Evolutionary conservation across 2,113 vertebrate genomes (phyloP), one percentile per base, ranked within the genome.

Genomic region (Pogonocichla stellata): DNA sequence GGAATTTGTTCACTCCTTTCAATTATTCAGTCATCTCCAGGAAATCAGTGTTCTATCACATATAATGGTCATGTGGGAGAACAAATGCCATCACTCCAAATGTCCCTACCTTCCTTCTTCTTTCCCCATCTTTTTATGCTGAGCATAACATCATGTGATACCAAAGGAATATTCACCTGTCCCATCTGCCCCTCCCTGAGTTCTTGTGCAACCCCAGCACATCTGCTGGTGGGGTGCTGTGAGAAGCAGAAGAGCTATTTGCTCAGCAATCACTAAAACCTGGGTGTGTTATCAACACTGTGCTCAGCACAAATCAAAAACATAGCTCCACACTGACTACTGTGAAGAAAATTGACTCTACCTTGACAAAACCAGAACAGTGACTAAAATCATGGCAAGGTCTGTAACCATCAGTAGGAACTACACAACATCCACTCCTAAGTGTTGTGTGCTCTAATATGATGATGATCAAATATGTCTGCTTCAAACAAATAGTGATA

Each of bases 201-300:
- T 17, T 61, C 34, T 33, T 69, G 19, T 56, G 29, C 48, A 40
- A 10, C 14, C 9, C 15, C 25, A 34, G 29, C 9, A 19, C 26
- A 42, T 28, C 56, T 0, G 0, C 14, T 19, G 9, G 9, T 34
- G 50, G 22, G 8, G 8, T 71, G 29, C 25, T 56, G 10, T 48
- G 29, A 31, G 34, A 48, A 48, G 17, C 42, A 80, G 48, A 56
- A 71, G 72, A 64, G 14, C 24, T 34, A 28, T 28, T 53, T 72
- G 34, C 20, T 80, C 25, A 42, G 9, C 31, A 64, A 72, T 64
- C 14, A 31, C 34, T 88, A 36, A 26, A 80, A 48, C 22, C 19
- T 31, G 17, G 6, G 9, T 31, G 24, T 40, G 10, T 31, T 31
- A 15, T 42, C 31, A 26, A 26, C 7, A 40, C 9, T 18, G 15